A percentile compares a stretch with the other conserved stretches of the same genome.
Conservation (phyloP, 2,888 invertebrate species). For the Dasysyrphus tricinctus region DNA sequence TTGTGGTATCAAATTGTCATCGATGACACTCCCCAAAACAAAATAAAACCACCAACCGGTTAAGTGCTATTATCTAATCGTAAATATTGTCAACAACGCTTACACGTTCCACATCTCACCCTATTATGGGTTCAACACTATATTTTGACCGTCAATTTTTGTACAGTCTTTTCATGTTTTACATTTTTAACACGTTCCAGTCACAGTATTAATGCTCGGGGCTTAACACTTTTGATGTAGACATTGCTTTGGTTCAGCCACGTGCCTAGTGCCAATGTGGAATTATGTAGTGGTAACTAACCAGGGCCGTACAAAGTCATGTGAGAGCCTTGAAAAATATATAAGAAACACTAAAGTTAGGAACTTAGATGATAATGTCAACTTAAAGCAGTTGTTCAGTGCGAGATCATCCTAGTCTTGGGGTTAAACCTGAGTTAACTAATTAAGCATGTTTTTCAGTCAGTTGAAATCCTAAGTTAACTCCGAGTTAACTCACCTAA, state of each 20-base stretch:
- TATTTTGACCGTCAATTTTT: constrained; percentile 23
- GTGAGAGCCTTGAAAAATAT: not conserved
- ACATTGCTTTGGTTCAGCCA: constrained; percentile 30
- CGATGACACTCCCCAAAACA: constrained; percentile 5
- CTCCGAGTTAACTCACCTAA: too few relatives aligned
- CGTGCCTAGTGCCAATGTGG: constrained; percentile 24
- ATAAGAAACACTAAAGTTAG: too few relatives aligned
- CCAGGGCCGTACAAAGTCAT: not conserved
- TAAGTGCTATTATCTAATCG: constrained; percentile 1
- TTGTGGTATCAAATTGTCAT: not conserved
- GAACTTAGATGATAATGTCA: too few relatives aligned
- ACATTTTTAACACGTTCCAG: constrained; percentile 32
- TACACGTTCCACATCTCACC: not conserved
- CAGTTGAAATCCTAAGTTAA: too few relatives aligned
- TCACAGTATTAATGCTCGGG: not conserved
- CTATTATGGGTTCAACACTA: not conserved
- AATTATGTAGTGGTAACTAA: not conserved
- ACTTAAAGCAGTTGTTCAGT: too few relatives aligned
- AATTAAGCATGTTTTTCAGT: too few relatives aligned
- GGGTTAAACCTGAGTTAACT: too few relatives aligned
- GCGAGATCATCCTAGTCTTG: too few relatives aligned
- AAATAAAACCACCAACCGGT: constrained; percentile 3
- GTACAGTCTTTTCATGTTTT: constrained; percentile 16
- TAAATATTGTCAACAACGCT: constrained; percentile 11
- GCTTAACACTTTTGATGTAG: constrained; percentile 13